Evolutionary conservation across 2,797 vertebrate species (phyloP).

Genomic region (Hydrocynus forskahlii): DNA sequence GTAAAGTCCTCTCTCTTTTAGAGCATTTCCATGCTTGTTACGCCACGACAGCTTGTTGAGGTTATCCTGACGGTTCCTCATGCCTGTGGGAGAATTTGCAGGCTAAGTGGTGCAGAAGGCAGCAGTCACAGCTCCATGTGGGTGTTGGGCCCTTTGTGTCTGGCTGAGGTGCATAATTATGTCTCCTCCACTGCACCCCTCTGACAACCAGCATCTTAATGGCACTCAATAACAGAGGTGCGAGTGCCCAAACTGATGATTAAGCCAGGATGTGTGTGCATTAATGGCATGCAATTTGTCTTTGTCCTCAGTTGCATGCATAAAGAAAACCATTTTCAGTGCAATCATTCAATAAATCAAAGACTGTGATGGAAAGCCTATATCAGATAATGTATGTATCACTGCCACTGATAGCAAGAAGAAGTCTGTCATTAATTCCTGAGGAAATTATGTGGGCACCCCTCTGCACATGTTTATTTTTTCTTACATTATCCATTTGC

Average conservation of each 20-base stretch:
- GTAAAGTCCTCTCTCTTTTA: constrained; percentile 11
- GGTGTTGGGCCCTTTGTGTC: constrained; percentile 65
- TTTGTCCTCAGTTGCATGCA: constrained; percentile 37
- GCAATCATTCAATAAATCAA: constrained; percentile 34
- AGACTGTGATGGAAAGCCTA: constrained; percentile 9
- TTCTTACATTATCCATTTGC: neutral
- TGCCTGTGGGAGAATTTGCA: constrained; percentile 50
- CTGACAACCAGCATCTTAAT: constrained; percentile 61
- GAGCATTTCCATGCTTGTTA: constrained; percentile 51
- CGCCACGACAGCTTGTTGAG: constrained; percentile 34
- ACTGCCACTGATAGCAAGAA: neutral
- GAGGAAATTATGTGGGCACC: neutral
- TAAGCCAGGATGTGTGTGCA: constrained; percentile 41
- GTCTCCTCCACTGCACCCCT: constrained; percentile 57
- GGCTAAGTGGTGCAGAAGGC: constrained; percentile 39
- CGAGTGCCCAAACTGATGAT: constrained; percentile 53
- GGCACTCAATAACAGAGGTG: constrained; percentile 59
- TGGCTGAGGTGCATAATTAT: constrained; percentile 62
- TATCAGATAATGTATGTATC: constrained; percentile 20
- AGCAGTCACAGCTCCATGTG: constrained; percentile 50
- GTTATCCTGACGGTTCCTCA: constrained; percentile 40
- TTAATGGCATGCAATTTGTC: constrained; percentile 48
- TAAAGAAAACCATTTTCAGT: constrained; percentile 25
- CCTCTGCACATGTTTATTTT: neutral
- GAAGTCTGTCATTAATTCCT: neutral